A percentile compares a stretch with the other conserved stretches of the same genome.
Conservation (phyloP, 2,113 vertebrate genomes). For the Bubo scandiacus region DNA sequence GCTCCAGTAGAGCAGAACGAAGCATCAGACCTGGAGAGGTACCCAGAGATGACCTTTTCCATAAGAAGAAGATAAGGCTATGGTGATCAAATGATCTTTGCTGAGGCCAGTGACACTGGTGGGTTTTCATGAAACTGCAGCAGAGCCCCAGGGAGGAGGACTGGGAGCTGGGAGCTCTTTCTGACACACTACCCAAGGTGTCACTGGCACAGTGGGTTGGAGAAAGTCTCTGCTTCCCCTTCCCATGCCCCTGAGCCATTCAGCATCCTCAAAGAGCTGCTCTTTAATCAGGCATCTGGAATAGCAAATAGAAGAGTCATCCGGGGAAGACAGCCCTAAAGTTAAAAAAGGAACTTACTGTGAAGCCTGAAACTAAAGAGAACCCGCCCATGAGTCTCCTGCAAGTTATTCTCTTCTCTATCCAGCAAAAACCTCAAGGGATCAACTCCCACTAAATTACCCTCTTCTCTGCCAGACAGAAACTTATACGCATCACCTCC, state of each 20-base stretch:
- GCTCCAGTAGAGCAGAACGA: neutral
- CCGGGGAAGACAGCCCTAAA: neutral
- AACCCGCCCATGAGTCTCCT: neutral
- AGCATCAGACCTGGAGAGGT: neutral
- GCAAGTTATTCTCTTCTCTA: neutral
- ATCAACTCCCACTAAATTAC: conserved; percentile 20
- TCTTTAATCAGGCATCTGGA: neutral
- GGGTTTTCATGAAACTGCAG: neutral
- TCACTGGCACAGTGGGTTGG: neutral
- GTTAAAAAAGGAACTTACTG: neutral
- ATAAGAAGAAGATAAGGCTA: neutral
- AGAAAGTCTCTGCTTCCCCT: neutral
- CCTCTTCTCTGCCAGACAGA: neutral
- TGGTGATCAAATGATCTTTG: neutral
- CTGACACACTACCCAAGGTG: neutral
- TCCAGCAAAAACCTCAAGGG: neutral
- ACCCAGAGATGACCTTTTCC: neutral
- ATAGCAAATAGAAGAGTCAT: neutral
- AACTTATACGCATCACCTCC: neutral
- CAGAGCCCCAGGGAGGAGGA: neutral
- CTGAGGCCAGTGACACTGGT: neutral
- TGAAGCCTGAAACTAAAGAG: neutral
- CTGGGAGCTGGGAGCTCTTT: neutral
- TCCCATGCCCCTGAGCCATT: neutral
- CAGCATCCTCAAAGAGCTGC: neutral